These are phyloP conservation scores for Rugalucina vietnamica DNA, from an alignment of 2,888 invertebrate species.

Conservation along the genomic window DNA sequence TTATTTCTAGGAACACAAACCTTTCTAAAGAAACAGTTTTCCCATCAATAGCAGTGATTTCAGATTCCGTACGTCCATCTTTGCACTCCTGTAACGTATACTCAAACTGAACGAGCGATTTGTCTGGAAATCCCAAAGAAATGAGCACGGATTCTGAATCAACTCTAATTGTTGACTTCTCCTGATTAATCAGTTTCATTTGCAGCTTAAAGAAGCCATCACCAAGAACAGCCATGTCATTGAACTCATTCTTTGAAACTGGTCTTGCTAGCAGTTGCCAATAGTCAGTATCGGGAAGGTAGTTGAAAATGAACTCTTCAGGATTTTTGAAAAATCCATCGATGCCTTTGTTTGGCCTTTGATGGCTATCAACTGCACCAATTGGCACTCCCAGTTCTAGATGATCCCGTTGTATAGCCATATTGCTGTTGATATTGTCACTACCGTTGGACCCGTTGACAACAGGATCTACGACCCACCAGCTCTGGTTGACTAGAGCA, in stretches of 20 bases:
- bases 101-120: constrained; percentile 36
- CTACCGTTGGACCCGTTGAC: neutral
- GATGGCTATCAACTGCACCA: no score
- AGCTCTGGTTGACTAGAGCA: constrained; percentile 45
- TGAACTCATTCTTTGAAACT: constrained; percentile 35
- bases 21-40: neutral
- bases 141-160: constrained; percentile 16
- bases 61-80: neutral
- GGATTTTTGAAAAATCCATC: constrained; percentile 48
- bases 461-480: constrained; percentile 52
- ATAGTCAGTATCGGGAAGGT: constrained; percentile 52
- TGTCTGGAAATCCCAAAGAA: constrained; percentile 30
- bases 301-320: constrained; percentile 52
- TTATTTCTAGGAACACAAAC: constrained; percentile 53
- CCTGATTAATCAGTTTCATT: constrained; percentile 36
- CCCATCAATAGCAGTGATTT: neutral
- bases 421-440: neutral
- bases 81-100: constrained; percentile 33
- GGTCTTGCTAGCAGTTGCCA: constrained; percentile 59
- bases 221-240: constrained; percentile 41
- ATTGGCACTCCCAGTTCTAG: no score
- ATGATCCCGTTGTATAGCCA: neutral
- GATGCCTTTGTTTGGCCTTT: no score
- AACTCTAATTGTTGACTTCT: constrained; percentile 25
- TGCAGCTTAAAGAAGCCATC: constrained; percentile 43